Evolutionary conservation across 2,888 invertebrate genomes (phyloP).

Genomic region (Cyclophora punctaria): DNA sequence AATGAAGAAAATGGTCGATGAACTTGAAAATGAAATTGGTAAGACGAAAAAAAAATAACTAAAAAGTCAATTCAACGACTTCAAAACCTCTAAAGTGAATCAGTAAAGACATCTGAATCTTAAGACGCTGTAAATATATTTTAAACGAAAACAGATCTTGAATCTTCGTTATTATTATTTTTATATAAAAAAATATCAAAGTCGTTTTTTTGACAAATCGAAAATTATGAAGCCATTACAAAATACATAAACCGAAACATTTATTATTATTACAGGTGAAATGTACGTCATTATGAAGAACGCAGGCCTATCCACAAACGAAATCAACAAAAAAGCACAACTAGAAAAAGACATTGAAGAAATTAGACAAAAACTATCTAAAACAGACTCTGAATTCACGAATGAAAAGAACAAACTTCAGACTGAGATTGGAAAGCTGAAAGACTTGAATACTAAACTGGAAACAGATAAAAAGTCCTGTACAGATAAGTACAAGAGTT

Average conservation of each 20-base stretch:
- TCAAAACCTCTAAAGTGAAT: no score
- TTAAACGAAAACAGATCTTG: no score
- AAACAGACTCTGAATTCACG: constrained; percentile 65
- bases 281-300: constrained; percentile 77
- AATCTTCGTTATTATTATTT: no score
- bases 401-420: constrained; percentile 68
- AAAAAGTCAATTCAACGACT: no score
- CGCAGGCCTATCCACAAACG: constrained; percentile 68
- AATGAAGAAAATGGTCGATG: constrained; percentile 88
- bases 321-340: constrained; percentile 61
- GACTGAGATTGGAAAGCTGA: constrained; percentile 68
- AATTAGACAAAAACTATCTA: constrained; percentile 65
- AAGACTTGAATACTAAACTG: constrained; percentile 64
- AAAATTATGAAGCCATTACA: no score
- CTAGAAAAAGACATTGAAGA: constrained; percentile 72
- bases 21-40: constrained; percentile 91
- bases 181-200: no score
- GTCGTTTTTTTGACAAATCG: no score
- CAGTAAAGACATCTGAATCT: no score
- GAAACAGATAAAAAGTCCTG: constrained; percentile 61
- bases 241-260: no score
- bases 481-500: constrained; percentile 41
- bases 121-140: no score
- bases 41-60: constrained; percentile 15
- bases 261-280: constrained; percentile 57